Base-by-base conservation (phyloP, 2,797 vertebrate genomes). In the Percopsis omiscomaycus region DNA sequence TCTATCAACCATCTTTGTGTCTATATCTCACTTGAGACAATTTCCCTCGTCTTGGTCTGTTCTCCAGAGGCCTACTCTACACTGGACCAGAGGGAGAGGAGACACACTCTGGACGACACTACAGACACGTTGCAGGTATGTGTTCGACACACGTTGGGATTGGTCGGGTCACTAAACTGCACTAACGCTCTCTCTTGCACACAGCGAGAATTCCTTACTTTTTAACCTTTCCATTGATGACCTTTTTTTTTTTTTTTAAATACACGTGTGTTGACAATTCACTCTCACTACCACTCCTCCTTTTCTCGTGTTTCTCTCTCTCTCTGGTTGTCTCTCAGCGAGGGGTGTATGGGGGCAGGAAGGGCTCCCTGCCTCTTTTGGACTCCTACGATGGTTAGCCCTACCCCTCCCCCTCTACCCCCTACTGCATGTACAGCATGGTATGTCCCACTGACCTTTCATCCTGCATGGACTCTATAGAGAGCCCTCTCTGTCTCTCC, bases 61-160 rank as follows among this genome's bases (percentile, higher is more conserved):
- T 5, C 50, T 44, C 64, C 71, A 94, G 93, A 93, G 51, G 85
- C 84, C 71, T 98, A 97, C 83, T 92, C 95, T 82, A 96, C 94
- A 82, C 90, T 96, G 89, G 95, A 96, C 3, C 95, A 96, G 89
- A 93, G 94, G 89, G 96, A 95, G 85, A 93, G 95, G 79, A 94
- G 90, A 77, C 94, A 95, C 89, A 96, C 95, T 77, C 92, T 96
- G 85, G 95, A 98, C 73, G 95, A 99, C 68, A 90, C 93, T 0
- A 92, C 94, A 58, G 96, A 96, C 81, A 89, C 92, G 13, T 87
- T 95, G 90, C 96, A 95, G 93, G 97, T 99, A 92, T 59, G 57
- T 60, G 79, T 30, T 16, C 45, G 15, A 22, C 64, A 11, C 60
- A 56, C 22, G 66, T 68, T 4, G 50, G 59, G 12, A 49, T 47